Conservation (phyloP, 92 coral and sea anemone genomes). For the Epizoanthus scotinus region DNA sequence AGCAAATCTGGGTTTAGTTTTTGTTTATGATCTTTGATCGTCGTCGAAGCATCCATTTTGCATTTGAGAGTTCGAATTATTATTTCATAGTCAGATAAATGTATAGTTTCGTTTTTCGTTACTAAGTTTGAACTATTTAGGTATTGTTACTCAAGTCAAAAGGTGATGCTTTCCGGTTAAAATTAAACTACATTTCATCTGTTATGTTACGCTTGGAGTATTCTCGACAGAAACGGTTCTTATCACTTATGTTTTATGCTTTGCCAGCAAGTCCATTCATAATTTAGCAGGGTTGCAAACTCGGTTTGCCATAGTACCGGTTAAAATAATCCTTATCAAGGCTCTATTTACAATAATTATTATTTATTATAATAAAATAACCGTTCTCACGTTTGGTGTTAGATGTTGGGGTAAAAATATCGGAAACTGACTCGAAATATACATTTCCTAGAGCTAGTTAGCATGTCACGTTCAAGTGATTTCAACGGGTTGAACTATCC, state of each 20-base stretch:
- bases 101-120: not conserved
- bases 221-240: not conserved
- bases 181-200: not conserved
- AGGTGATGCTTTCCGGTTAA: not conserved
- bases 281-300: slow-evolving; percentile 21
- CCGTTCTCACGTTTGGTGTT: not conserved
- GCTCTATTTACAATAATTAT: slow-evolving; percentile 2
- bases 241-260: not conserved
- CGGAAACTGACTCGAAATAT: not conserved
- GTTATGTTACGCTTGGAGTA: not conserved
- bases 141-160: not conserved
- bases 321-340: slow-evolving; percentile 7
- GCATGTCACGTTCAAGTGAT: slow-evolving; percentile 24
- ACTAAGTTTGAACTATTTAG: not conserved
- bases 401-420: not conserved
- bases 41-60: slow-evolving; percentile 2
- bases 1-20: too few species aligned
- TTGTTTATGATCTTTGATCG: slow-evolving; percentile 43
- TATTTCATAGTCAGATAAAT: not conserved
- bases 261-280: slow-evolving; percentile 2
- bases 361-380: slow-evolving; percentile 8
- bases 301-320: slow-evolving; percentile 10
- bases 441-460: slow-evolving; percentile 35
- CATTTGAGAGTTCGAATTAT: not conserved
- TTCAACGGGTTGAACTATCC: slow-evolving; percentile 17